Base-by-base conservation (phyloP, 2,113 vertebrate genomes). In the Nerophis lumbriciformis region DNA sequence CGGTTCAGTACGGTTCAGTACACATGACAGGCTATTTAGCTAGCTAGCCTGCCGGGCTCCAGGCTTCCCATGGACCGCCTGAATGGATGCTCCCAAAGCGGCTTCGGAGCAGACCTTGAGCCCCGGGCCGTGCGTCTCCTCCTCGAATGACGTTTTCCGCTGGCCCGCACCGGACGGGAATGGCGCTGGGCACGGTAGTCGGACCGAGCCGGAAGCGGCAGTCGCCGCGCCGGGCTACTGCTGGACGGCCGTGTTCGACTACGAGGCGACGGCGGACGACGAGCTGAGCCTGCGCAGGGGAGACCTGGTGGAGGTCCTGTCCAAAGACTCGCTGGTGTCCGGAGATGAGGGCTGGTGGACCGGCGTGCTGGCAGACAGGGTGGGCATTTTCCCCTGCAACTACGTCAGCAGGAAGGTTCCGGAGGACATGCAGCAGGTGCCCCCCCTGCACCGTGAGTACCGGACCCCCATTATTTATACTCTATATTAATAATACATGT, bases 261-360 rank as follows among this genome's bases (percentile, higher is more conserved):
- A 98, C 84, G 95, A 98, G 71, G 94, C 95, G 59, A 90, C 89
- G 13, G 95, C 94, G 63, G 95, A 98, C 63, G 95, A 98, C 83
- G 95, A 97, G 90, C 93, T 98, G 83, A 96, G 92, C 85, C 90
- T 97, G 79, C 91, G 93, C 36, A 91, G 90, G 65, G 95, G 95
- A 15, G 95, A 97, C 82, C 83, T 93, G 87, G 94, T 98, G 76
- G 92, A 95, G 82, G 92, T 97, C 75, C 87, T 98, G 79, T 98
- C 95, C 81, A 93, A 93, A 85, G 95, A 98, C 85, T 94, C 92
- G 16, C 91, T 94, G 76, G 94, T 98, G 73, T 98, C 95, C 2
- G 95, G 95, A 16, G 95, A 98, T 71, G 94, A 95, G 77, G 96
- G 96, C 49, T 98, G 96, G 96, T 98, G 96, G 96, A 97, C 96